Evolutionary conservation across 2,113 vertebrate species (phyloP).

Genomic region (Heptranchias perlo): DNA sequence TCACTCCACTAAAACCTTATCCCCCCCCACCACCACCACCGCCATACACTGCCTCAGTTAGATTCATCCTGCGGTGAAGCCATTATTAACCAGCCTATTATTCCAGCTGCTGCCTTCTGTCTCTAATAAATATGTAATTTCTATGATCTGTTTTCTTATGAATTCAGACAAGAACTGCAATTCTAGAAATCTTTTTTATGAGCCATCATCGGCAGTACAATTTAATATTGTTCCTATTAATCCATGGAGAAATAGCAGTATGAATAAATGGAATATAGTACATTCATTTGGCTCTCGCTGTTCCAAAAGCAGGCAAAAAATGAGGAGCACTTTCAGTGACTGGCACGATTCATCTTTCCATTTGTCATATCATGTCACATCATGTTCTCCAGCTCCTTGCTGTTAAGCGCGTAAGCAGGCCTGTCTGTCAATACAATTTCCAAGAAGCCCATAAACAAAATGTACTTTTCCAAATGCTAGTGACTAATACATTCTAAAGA

Average conservation of each 20-base stretch:
- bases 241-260: neutral
- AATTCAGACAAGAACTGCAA: slow-evolving; percentile 12
- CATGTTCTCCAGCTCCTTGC: neutral
- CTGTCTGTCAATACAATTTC: neutral
- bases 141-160: neutral
- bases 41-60: neutral
- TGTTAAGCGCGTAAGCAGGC: neutral
- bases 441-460: neutral
- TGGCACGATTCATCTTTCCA: neutral
- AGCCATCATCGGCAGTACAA: neutral
- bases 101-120: slow-evolving; percentile 14
- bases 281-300: neutral
- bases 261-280: neutral
- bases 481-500: neutral
- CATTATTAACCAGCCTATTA: neutral
- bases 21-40: neutral
- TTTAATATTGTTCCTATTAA: slow-evolving; percentile 18
- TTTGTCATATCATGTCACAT: slow-evolving; percentile 24
- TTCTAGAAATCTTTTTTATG: slow-evolving; percentile 16
- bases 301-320: neutral
- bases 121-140: slow-evolving; percentile 3
- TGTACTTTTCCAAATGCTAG: neutral
- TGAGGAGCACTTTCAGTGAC: neutral
- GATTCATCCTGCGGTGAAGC: slow-evolving; percentile 18
- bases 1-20: neutral